A percentile compares a stretch with the other conserved stretches of the same genome.
phyloP scores from a whole-genome alignment of 2,797 vertebrate genomes.

The Catharus ustulatus region DNA sequence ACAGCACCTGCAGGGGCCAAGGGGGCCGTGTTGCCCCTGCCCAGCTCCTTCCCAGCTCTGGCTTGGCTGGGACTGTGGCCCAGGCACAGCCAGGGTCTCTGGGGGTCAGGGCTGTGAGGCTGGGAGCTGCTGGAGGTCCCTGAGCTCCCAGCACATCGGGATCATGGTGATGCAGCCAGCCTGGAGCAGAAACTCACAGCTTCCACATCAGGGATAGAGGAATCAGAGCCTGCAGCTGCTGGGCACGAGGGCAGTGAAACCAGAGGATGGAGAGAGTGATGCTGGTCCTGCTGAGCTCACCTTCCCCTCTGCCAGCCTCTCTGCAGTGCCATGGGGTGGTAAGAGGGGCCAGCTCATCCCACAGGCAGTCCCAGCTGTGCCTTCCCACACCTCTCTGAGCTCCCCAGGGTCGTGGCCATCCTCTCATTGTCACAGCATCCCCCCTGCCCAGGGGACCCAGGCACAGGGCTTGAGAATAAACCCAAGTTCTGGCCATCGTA shows the following conservation, averaged over 20 bases:
- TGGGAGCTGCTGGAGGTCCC: not conserved
- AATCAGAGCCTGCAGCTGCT: not conserved
- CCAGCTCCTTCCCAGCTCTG: not conserved
- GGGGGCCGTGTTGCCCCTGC: rapidly evolving
- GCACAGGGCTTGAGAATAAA: not conserved
- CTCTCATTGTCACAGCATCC: not conserved
- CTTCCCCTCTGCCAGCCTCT: not conserved
- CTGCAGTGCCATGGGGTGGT: rapidly evolving
- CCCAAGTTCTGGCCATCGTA: not conserved
- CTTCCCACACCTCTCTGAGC: not conserved
- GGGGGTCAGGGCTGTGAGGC: not conserved
- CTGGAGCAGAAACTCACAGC: not conserved
- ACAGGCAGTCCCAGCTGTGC: not conserved
- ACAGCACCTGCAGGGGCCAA: not conserved
- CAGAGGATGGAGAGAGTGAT: not conserved
- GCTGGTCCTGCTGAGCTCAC: not conserved
- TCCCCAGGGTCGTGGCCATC: not conserved
- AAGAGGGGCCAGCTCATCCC: not conserved
- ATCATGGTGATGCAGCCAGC: rapidly evolving
- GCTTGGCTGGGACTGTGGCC: not conserved
- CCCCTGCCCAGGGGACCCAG: not conserved
- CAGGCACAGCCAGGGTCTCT: not conserved
- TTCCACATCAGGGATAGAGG: not conserved
- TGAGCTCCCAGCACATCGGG: rapidly evolving
- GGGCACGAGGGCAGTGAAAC: not conserved